phyloP scores from a whole-genome alignment of 2,888 invertebrate species.

The Priocnemis perturbator region DNA sequence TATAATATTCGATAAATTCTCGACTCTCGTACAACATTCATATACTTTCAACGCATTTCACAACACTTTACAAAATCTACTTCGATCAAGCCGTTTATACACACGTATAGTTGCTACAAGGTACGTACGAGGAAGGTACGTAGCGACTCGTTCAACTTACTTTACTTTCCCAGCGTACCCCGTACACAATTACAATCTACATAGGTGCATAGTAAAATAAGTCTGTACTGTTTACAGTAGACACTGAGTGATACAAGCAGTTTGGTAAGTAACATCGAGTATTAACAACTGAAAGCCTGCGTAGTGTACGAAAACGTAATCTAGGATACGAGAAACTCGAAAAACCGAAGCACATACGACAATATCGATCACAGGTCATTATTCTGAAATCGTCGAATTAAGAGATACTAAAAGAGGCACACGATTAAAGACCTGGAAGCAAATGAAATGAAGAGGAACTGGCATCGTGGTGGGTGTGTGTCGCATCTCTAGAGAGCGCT shows the following conservation, averaged over 20 bases:
- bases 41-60: constrained; percentile 42
- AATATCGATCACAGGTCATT: too few species aligned
- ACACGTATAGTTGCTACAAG: constrained; percentile 33
- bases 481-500: too few species aligned
- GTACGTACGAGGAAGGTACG: constrained; percentile 29
- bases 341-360: too few species aligned
- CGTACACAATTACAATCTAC: constrained; percentile 35
- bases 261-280: constrained; percentile 3
- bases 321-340: too few species aligned
- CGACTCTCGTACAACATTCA: constrained; percentile 45
- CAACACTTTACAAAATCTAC: constrained; percentile 55
- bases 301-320: too few species aligned
- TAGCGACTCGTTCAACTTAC: constrained; percentile 21
- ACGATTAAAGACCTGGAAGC: too few species aligned
- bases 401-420: too few species aligned
- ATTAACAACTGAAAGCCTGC: too few species aligned
- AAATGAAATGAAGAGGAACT: too few species aligned
- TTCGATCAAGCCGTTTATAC: constrained; percentile 44
- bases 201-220: constrained; percentile 33
- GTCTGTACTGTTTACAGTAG: constrained; percentile 35
- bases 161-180: constrained; percentile 29
- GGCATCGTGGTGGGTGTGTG: too few species aligned
- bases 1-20: constrained; percentile 42
- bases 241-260: background rate
- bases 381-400: too few species aligned